These are phyloP conservation scores for Ivindomyrus marchei DNA, from an alignment of 2,113 vertebrate genomes.

Conservation along the genomic window DNA sequence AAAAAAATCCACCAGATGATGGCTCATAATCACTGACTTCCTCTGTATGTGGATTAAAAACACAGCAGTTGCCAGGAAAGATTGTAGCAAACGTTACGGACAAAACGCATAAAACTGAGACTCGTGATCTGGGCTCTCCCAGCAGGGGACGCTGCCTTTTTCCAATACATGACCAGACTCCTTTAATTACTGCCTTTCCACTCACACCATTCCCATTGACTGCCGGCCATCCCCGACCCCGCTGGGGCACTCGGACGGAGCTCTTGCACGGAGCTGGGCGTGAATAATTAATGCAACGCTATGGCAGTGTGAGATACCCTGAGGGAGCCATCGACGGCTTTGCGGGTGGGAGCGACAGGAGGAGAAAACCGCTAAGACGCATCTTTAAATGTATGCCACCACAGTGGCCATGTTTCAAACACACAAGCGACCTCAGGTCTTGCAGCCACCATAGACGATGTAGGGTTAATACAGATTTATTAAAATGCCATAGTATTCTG, in stretches of 20 bases:
- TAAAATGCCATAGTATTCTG: not conserved
- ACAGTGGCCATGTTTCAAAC: not conserved
- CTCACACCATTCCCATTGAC: not conserved
- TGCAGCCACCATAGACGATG: not conserved
- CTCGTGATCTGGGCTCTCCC: not conserved
- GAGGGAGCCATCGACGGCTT: not conserved
- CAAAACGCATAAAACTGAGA: not conserved
- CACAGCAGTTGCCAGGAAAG: not conserved
- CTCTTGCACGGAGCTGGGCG: not conserved
- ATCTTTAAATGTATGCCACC: not conserved
- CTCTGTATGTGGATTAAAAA: constrained; percentile 1
- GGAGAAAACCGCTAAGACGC: not conserved
- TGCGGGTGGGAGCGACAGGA: not conserved
- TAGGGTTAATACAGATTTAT: not conserved
- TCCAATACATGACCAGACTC: not conserved
- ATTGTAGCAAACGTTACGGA: not conserved
- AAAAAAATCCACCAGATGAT: not conserved
- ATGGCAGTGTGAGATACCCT: not conserved
- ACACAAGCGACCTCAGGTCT: not conserved
- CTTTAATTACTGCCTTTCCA: not conserved
- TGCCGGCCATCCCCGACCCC: not conserved
- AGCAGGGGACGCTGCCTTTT: not conserved
- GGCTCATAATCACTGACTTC: not conserved
- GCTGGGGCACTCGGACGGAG: not conserved
- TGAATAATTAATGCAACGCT: not conserved